Conservation (phyloP, 2,797 vertebrate species). For the Neoniphon sammara region DNA sequence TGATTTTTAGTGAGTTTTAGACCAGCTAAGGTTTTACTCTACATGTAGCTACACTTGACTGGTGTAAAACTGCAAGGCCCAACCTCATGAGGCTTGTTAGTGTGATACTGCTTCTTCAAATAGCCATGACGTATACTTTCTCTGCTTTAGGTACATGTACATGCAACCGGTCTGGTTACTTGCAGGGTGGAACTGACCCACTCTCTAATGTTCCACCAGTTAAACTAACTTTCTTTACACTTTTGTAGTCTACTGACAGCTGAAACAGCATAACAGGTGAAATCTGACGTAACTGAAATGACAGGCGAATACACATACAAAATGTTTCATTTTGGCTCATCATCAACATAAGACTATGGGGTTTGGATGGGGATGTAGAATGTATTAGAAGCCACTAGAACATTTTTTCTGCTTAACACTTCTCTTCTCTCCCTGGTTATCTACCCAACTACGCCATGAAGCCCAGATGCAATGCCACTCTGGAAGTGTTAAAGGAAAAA, state of each 20-base stretch:
- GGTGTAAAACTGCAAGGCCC: too few relatives aligned
- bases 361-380: neutral
- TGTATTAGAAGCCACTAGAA: neutral
- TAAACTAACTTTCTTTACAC: too few relatives aligned
- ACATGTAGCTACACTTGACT: too few relatives aligned
- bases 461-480: constrained; percentile 13
- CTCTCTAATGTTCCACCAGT: too few relatives aligned
- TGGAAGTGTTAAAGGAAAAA: constrained; percentile 3
- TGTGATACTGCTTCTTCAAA: neutral
- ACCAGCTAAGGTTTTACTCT: too few relatives aligned
- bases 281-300: too few relatives aligned
- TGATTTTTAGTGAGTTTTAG: too few relatives aligned
- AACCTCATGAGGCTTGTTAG: neutral
- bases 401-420: neutral
- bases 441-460: neutral
- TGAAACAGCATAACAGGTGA: neutral
- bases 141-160: neutral
- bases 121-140: neutral
- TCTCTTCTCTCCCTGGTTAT: neutral
- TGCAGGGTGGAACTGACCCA: neutral
- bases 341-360: neutral
- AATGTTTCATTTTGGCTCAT: constrained; percentile 13
- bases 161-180: neutral
- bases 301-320: too few relatives aligned
- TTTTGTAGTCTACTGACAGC: neutral